Evolutionary conservation across 2,888 invertebrate species (phyloP), one percentile per base, ranked within the genome.

Genomic region (Pseudococcus viburni): DNA sequence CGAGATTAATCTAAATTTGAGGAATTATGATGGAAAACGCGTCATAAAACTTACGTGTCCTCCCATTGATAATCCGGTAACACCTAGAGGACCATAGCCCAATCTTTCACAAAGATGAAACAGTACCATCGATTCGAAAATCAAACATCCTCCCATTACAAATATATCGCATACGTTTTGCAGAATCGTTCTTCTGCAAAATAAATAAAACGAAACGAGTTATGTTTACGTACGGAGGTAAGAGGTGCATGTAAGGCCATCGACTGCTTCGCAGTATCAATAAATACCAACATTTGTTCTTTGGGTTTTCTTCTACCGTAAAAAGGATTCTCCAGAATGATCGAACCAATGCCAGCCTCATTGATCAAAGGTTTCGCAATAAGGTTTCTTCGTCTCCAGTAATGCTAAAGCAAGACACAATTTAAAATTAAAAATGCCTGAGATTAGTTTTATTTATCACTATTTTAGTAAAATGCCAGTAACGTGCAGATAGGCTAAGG

Each of bases 61-160:
- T 89, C 99, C 99, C 98, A 99, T 98, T 46, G 99, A 99, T 88
- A 99, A 94, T 12, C 99, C 99, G 48, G 98, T 97, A 88, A 99
- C 94, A 86, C 98, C 98, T 33, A 99, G 93, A 0, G 99, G 99
- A 15, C 98, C 98, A 90, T 95, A 96, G 17, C 98, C 98, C 91
- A 96, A 94, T 88, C 94, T 93, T 92, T 98, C 97, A 91, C 97
- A 97, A 98, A 98, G 99, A 92, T 98, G 95, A 90, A 99, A 94
- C 90, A 99, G 93, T 85, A 96, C 98, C 90, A 98, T 93, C 68
- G 97, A 96, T 93, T 99, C 99, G 90, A 99, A 93, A 90, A 99
- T 96, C 89, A 99, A 93, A 91, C 98, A 97, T 77, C 98, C 99
- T 89, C 99, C 99, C 99, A 99, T 99, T 90, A 99, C 97, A 93